Percentiles rank a stretch among this genome's conserved stretches.
These are phyloP conservation scores for Acholoe squamosa DNA, from an alignment of 2,888 invertebrate species.

Conservation along the genomic window DNA sequence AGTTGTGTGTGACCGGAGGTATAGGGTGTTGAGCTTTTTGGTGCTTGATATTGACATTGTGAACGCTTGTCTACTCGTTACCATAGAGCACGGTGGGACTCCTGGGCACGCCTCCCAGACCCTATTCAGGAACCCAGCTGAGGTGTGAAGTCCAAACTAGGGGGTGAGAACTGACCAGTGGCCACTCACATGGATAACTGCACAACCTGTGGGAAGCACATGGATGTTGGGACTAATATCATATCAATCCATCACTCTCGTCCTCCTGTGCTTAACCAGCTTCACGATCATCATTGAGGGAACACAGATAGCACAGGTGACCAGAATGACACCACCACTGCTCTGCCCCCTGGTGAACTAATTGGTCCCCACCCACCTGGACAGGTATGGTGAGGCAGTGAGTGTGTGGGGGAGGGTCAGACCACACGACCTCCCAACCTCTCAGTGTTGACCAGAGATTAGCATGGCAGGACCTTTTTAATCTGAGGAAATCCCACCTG, in stretches of 20 bases:
- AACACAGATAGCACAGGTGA: background rate
- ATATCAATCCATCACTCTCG: too few relatives aligned
- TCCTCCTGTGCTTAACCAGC: background rate
- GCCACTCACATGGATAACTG: background rate
- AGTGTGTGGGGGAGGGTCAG: background rate
- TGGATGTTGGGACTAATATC: background rate
- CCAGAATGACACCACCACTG: background rate
- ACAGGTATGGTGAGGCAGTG: background rate
- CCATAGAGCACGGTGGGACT: slow-evolving; percentile 4
- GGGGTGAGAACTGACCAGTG: background rate
- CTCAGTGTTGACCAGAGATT: slow-evolving; percentile 30
- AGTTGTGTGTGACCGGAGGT: background rate
- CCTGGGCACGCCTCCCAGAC: background rate
- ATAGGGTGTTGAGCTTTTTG: background rate
- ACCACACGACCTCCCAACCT: background rate
- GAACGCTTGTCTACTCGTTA: background rate
- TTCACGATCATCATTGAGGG: background rate
- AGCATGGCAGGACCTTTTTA: background rate
- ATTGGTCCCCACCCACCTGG: slow-evolving; percentile 17
- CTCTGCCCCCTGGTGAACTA: background rate
- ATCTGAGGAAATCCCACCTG: background rate
- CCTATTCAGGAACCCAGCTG: background rate
- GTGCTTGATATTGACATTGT: background rate
- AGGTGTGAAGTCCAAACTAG: background rate
- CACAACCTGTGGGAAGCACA: background rate